Evolutionary conservation across 2,888 invertebrate species (phyloP), one percentile per base, ranked within the genome.

Genomic region (Oligia fasciuncula): DNA sequence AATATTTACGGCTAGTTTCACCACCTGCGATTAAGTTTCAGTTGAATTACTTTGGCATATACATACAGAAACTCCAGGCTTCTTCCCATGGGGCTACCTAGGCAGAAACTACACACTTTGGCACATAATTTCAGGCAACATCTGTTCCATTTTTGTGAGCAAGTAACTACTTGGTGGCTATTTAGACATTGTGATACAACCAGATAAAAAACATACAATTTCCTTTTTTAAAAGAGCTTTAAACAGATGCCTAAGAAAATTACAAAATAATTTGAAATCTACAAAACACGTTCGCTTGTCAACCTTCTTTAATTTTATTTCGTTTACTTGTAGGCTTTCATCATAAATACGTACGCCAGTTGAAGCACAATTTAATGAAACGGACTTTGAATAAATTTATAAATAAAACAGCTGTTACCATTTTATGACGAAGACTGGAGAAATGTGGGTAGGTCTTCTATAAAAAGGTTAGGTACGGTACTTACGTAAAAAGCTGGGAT

Each of bases 341-440:
- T 77, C 67, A 76, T 83, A 71, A 73, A 77, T 86, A 75, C 60
- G 69, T 43, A 72, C 46, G 23, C 43, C 80, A 77, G 51, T 76
- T 80, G 63, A 73, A 72, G 73, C n/a, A 68, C 43, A 67, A 76
- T 79, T 70, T 79, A 74, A 79, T 81, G 67, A 78, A 70, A 75
- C 74, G 43, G 43, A 43, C 68, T 77, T 68, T 60, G 57, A 82
- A 79, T 77, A 81, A 74, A 77, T 73, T 82, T 84, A 29, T 29
- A 29, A 35, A 49, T 63, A 66, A 82, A 82, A 82, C 80, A 76
- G 79, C 54, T 81, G 80, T 73, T 77, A 29, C 43, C 62, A 72
- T 83, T 86, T 80, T 76, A 82, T 76, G 57, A 49, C 57, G 69
- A 35, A 76, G 51, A 51, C 40, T 13, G 46, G 17, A 51, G 46